Conservation (phyloP, 2,797 vertebrate genomes). For the Alca torda region DNA sequence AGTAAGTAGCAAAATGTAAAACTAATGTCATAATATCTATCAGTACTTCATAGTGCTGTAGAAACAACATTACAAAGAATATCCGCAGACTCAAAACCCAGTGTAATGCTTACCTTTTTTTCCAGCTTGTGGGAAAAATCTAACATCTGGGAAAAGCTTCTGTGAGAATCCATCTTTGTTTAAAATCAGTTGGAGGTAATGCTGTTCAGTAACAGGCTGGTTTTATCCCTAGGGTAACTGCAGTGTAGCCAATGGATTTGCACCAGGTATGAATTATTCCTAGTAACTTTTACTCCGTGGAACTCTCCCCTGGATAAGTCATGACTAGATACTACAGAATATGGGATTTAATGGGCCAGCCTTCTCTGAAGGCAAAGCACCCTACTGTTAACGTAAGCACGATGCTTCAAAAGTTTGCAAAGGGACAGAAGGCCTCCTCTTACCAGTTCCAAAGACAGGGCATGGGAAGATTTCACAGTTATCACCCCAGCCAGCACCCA, state of each 20-base stretch:
- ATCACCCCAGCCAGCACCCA: constrained; percentile 96
- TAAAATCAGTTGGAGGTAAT: background rate
- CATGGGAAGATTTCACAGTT: constrained; percentile 97
- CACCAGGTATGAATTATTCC: background rate
- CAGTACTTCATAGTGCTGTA: background rate
- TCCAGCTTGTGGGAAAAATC: background rate
- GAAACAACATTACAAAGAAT: background rate
- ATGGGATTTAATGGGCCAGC: background rate
- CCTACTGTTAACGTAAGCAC: background rate
- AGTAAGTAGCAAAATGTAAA: constrained; percentile 14
- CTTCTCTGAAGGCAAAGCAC: background rate
- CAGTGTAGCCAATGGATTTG: background rate
- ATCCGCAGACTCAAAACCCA: background rate
- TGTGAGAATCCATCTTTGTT: background rate
- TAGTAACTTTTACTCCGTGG: background rate
- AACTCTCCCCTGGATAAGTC: background rate
- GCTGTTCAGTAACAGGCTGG: background rate
- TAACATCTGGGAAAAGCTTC: background rate
- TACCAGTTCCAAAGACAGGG: constrained; percentile 89
- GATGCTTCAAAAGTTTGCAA: background rate
- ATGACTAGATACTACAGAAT: background rate
- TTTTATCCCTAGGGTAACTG: background rate
- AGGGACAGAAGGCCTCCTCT: background rate
- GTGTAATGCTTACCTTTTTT: background rate
- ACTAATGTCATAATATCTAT: background rate